A percentile compares a stretch with the other conserved stretches of the same genome.
Evolutionary conservation across 2,113 vertebrate species (phyloP).

Genomic region (Herpetotheres cachinnans): DNA sequence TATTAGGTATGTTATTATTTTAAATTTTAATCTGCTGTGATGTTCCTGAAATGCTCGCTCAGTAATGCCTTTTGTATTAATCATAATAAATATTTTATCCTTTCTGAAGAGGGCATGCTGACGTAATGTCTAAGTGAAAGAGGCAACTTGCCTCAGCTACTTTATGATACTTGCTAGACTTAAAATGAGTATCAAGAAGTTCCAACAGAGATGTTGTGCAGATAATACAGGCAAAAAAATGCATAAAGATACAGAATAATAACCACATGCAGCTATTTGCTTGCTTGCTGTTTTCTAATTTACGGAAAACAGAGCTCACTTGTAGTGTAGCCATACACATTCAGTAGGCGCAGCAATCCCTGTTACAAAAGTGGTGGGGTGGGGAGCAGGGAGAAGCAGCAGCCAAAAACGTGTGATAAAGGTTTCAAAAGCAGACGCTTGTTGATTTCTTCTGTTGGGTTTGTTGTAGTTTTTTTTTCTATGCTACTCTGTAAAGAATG

Average conservation of each 20-base stretch:
- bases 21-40: slow-evolving; percentile 14
- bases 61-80: slow-evolving; percentile 44
- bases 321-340: neutral
- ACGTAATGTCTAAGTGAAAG: neutral
- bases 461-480: neutral
- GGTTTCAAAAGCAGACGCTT: neutral
- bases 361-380: neutral
- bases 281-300: neutral
- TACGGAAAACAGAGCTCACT: neutral
- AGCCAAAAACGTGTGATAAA: neutral
- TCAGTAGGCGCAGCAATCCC: neutral
- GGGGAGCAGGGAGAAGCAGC: neutral
- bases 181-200: neutral
- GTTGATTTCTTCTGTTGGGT: neutral
- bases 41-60: neutral
- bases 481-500: neutral
- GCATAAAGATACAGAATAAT: neutral
- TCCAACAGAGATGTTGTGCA: neutral
- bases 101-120: slow-evolving; percentile 14
- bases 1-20: slow-evolving; percentile 53
- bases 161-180: slow-evolving; percentile 8
- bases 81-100: slow-evolving; percentile 56
- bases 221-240: neutral
- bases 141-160: neutral
- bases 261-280: neutral